phyloP scores from a whole-genome alignment of 1,140 invertebrate genomes.

The Epicauta chinensis region DNA sequence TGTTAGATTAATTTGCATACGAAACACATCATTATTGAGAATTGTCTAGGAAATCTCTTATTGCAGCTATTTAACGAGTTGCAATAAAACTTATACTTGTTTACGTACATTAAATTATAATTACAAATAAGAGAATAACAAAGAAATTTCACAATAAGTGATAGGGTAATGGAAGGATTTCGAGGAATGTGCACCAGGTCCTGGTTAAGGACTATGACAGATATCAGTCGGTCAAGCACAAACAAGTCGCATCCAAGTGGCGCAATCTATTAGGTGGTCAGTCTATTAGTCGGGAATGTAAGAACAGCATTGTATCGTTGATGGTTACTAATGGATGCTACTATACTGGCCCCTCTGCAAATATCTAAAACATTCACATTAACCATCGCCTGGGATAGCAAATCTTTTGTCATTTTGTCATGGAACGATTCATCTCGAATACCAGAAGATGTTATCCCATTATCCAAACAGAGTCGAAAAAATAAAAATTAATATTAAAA shows the following conservation, averaged over 20 bases:
- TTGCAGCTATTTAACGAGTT: not conserved
- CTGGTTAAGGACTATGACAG: conserved; percentile 24
- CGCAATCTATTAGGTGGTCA: conserved; percentile 36
- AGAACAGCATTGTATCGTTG: conserved; percentile 27
- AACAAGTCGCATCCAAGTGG: conserved; percentile 33
- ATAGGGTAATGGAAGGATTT: not conserved
- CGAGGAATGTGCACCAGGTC: not conserved
- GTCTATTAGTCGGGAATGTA: conserved; percentile 37
- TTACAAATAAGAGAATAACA: not conserved
- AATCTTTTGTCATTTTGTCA: no score
- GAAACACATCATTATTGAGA: not conserved
- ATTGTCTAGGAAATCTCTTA: not conserved
- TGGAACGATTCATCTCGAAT: no score
- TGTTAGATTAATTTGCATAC: not conserved
- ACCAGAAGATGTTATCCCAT: no score
- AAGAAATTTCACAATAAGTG: not conserved
- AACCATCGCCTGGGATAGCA: not conserved
- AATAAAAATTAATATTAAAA: no score
- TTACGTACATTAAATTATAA: not conserved
- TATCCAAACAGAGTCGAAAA: no score
- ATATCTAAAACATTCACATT: conserved; percentile 28
- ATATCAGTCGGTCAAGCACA: conserved; percentile 29
- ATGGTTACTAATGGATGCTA: conserved; percentile 23
- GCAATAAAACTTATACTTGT: not conserved
- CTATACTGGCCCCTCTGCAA: conserved; percentile 16